phyloP scores from a whole-genome alignment of 2,888 invertebrate genomes.

The Drosophila neonasuta region DNA sequence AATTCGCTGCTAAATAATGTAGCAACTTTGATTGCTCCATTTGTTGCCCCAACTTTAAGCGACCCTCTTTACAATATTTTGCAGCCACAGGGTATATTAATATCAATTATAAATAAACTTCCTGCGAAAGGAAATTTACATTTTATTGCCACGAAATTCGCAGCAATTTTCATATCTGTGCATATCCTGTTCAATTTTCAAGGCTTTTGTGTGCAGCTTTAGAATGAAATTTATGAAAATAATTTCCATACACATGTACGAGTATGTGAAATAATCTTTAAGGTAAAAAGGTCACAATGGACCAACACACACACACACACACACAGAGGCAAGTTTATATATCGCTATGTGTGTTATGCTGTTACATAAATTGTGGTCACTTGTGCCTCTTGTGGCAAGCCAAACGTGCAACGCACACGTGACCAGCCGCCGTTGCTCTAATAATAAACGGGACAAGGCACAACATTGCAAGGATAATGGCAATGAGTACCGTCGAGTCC shows the following conservation, averaged over 20 bases:
- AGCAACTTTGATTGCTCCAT: background rate
- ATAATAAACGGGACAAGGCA: slow-evolving; percentile 22
- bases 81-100: background rate
- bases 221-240: slow-evolving; percentile 27
- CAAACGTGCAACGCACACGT: slow-evolving; percentile 32
- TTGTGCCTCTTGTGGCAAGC: slow-evolving; percentile 27
- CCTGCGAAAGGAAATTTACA: slow-evolving; percentile 30
- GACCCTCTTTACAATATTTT: background rate
- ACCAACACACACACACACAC: slow-evolving; percentile 2
- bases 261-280: slow-evolving; percentile 26
- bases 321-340: too few relatives aligned
- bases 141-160: slow-evolving; percentile 27
- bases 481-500: slow-evolving; percentile 11
- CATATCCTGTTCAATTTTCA: slow-evolving; percentile 35
- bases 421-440: slow-evolving; percentile 18
- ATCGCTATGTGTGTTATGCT: background rate
- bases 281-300: slow-evolving; percentile 10
- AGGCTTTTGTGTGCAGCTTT: slow-evolving; percentile 7
- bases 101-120: slow-evolving; percentile 27
- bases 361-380: slow-evolving; percentile 40
- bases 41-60: background rate
- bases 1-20: background rate
- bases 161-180: slow-evolving; percentile 14
- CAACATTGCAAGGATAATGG: slow-evolving; percentile 28
- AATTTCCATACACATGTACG: slow-evolving; percentile 14